Evolutionary conservation across 2,797 vertebrate species (phyloP), one percentile per base, ranked within the genome.

Genomic region (Octomys mimax): DNA sequence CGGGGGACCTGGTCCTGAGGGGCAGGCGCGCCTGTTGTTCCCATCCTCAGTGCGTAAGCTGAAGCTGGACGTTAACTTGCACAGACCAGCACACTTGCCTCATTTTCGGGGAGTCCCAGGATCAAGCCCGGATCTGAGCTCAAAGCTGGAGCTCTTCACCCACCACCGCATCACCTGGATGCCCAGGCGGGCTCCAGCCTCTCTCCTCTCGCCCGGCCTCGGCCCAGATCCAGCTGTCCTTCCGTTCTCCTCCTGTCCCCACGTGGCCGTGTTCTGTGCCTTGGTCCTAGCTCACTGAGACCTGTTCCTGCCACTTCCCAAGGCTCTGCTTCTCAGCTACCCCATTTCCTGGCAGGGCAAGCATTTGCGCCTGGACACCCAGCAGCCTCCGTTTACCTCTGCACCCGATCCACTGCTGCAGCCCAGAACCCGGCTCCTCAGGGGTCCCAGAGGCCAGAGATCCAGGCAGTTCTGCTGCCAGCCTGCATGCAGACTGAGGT

Each of bases 1-100:
- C 2, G 2, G 16, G 33, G 39, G 0, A 16, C 46, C 5, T 2
- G 31, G 14, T 4, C 36, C 36, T 11, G 11, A 5, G 9, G 6
- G 46, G 5, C 0, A 7, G 31, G 21, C 18, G 49, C 42, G 16
- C 26, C 52, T 24, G 3, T 26, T 18, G 4, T 42, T 66, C 33
- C 62, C 42, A 31, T 19, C 46, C 31, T 71, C 54, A 46, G 2
- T 8, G 39, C 39, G n/a, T 33, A 26, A 81, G 16, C 83, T 75
- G 31, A 79, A 49, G 57, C 77, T 31, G 9, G 39, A 61, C 62
- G 26, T 24, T 66, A 22, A n/a, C 28, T 78, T 52, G 52, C 70
- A 59, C 70, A 59, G 33, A 6, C 14, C 73, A 12, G 70, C 70
- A 39, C 71, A 39, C 54, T 26, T 4, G 54, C 6, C 49, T 62